These are phyloP conservation scores for Xenopus petersii DNA, from an alignment of 2,797 vertebrate genomes.

Conservation along the genomic window DNA sequence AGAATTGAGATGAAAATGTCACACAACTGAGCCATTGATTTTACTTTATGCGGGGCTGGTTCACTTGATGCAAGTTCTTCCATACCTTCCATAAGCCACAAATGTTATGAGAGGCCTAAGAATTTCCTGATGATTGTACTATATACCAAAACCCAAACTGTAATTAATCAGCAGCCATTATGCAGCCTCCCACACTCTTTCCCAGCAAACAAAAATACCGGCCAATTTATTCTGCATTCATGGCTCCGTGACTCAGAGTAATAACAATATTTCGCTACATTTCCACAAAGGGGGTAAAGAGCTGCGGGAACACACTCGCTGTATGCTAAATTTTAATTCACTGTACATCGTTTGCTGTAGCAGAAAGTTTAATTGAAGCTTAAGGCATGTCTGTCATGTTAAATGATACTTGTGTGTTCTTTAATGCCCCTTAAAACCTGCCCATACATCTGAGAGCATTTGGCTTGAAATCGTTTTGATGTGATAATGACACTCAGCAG, in stretches of 20 bases:
- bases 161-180: slow-evolving; percentile 33
- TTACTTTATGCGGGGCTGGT: not conserved
- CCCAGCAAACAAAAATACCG: not conserved
- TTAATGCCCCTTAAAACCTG: no score
- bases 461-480: no score
- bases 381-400: no score
- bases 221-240: not conserved
- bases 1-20: slow-evolving; percentile 1
- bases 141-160: not conserved
- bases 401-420: no score
- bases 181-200: slow-evolving; percentile 5
- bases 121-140: not conserved
- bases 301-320: not conserved
- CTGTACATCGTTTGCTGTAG: no score
- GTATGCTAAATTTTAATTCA: not conserved
- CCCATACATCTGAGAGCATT: no score
- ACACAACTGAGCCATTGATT: not conserved
- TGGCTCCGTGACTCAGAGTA: slow-evolving; percentile 1
- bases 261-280: slow-evolving; percentile 4
- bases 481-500: no score
- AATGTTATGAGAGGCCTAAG: no score
- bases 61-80: not conserved
- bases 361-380: no score
- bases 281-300: not conserved
- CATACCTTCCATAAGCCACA: not conserved